These are phyloP conservation scores for Tachina lurida DNA, from an alignment of 2,888 invertebrate species.

Conservation along the genomic window DNA sequence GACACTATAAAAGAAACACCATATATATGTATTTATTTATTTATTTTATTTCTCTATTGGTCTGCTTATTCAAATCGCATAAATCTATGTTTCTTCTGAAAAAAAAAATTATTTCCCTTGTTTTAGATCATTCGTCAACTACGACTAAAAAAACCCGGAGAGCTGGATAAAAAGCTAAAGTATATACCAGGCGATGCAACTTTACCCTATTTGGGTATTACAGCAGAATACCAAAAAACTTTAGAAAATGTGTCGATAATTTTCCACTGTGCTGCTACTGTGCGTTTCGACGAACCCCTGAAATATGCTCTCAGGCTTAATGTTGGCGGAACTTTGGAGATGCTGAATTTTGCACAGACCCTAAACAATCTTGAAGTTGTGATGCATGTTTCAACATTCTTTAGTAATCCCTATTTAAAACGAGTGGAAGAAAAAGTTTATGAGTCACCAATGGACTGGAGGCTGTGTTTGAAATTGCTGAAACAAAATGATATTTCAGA, in stretches of 20 bases:
- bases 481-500: conserved; percentile 72
- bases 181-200: conserved; percentile 78
- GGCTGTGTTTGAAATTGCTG: conserved; percentile 75
- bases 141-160: conserved; percentile 74
- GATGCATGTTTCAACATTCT: conserved; percentile 94
- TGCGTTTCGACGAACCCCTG: conserved; percentile 91
- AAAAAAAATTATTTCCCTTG: not conserved
- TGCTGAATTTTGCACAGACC: conserved; percentile 85
- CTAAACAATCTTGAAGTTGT: conserved; percentile 85
- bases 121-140: conserved; percentile 76
- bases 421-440: conserved; percentile 87
- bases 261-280: conserved; percentile 91
- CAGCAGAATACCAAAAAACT: conserved; percentile 56
- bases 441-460: conserved; percentile 76
- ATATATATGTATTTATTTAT: too few species aligned
- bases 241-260: conserved; percentile 86
- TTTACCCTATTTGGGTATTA: conserved; percentile 76
- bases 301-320: conserved; percentile 86
- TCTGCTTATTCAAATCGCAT: too few species aligned
- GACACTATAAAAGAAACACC: too few species aligned
- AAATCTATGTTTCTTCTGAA: too few species aligned
- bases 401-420: conserved; percentile 90
- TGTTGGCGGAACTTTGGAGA: conserved; percentile 86
- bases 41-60: too few species aligned
- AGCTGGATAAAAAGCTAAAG: conserved; percentile 75